Evolutionary conservation across 1,140 invertebrate species (phyloP).

Genomic region (Anagrus nilaparvatae): DNA sequence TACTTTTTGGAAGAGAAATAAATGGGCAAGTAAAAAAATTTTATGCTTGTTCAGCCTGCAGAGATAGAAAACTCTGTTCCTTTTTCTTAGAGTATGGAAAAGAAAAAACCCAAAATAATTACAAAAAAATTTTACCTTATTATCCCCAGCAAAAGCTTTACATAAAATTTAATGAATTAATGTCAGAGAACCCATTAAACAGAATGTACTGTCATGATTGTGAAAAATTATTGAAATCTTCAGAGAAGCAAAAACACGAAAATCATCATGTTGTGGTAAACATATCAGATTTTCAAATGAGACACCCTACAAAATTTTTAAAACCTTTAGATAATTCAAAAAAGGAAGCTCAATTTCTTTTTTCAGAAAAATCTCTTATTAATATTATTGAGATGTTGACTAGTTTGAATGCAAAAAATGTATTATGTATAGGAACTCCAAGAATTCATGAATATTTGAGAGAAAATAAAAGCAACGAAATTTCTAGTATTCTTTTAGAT

Average conservation of each 20-base stretch:
- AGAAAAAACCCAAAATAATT: conserved; percentile 39
- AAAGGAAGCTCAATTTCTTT: conserved; percentile 69
- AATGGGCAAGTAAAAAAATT: conserved; percentile 45
- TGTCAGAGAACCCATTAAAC: conserved; percentile 16
- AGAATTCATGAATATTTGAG: conserved; percentile 60
- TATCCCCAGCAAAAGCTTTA: conserved; percentile 45
- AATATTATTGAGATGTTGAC: conserved; percentile 46
- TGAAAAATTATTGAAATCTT: conserved; percentile 43
- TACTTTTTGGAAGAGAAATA: conserved; percentile 51
- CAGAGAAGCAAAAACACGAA: conserved; percentile 38
- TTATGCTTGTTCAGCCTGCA: conserved; percentile 70
- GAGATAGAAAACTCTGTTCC: conserved; percentile 62
- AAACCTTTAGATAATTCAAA: conserved; percentile 52
- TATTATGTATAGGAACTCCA: conserved; percentile 71
- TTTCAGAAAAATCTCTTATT: conserved; percentile 46
- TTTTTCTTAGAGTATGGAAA: conserved; percentile 53
- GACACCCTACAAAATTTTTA: conserved; percentile 49
- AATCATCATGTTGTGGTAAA: conserved; percentile 38
- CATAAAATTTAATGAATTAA: conserved; percentile 38
- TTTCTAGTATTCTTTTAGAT: conserved; percentile 63
- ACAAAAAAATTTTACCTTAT: conserved; percentile 37
- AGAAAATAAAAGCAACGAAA: conserved; percentile 35
- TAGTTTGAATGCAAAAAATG: conserved; percentile 45
- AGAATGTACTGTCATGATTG: conserved; percentile 56
- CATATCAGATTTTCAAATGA: conserved; percentile 42